Conservation (phyloP, 2,888 invertebrate species). For the Phragmatobia fuliginosa region DNA sequence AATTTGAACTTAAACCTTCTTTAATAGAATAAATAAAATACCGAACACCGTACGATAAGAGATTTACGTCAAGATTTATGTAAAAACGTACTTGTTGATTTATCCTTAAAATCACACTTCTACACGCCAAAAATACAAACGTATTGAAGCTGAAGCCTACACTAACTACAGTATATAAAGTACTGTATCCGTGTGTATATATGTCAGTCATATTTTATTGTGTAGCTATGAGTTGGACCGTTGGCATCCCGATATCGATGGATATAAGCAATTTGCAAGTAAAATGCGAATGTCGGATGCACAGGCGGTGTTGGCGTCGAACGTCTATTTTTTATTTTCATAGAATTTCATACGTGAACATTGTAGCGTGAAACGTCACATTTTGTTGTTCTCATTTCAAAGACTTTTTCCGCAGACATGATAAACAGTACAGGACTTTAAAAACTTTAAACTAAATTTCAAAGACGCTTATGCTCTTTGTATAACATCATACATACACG, state of each 20-base stretch:
- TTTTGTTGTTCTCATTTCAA: not conserved
- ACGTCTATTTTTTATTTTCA: constrained; percentile 68
- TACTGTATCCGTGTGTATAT: constrained; percentile 19
- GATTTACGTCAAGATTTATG: constrained; percentile 52
- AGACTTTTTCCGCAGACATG: not conserved
- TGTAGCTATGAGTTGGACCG: constrained; percentile 46
- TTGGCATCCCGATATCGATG: constrained; percentile 70
- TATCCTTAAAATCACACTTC: constrained; percentile 44
- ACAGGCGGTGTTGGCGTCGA: constrained; percentile 57
- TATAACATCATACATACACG: not conserved
- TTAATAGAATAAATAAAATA: constrained; percentile 76
- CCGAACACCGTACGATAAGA: constrained; percentile 51
- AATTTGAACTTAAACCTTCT: constrained; percentile 72
- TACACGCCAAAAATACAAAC: constrained; percentile 40
- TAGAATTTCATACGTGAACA: constrained; percentile 70
- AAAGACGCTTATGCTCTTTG: not conserved
- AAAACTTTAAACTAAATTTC: not conserved
- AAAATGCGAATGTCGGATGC: constrained; percentile 78
- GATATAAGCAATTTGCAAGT: constrained; percentile 85
- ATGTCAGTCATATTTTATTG: constrained; percentile 45
- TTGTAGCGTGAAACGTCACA: constrained; percentile 35
- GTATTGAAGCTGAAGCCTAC: constrained; percentile 23
- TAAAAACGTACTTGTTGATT: constrained; percentile 49
- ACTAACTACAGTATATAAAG: constrained; percentile 25
- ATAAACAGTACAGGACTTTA: not conserved